Conservation (phyloP, 2,113 vertebrate genomes). For the Cololabis saira region DNA sequence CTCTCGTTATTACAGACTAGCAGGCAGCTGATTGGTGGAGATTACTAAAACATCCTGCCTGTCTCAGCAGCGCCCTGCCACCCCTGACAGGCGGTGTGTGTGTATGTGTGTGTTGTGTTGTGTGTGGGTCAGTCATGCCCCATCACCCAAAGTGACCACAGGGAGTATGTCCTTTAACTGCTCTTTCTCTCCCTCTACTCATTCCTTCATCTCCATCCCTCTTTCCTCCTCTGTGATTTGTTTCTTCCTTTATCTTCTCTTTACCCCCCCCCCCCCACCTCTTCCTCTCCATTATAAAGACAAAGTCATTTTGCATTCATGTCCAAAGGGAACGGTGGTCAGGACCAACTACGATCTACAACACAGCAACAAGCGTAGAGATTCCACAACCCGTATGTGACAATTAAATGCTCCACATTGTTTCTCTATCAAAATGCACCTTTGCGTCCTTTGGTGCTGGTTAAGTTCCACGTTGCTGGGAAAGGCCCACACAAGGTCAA, state of each 20-base stretch:
- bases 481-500: neutral
- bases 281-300: neutral
- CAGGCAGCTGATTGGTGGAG: slow-evolving; percentile 91
- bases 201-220: slow-evolving; percentile 1
- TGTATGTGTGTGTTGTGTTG: slow-evolving; percentile 82
- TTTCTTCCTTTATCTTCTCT: neutral
- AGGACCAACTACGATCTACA: neutral
- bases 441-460: neutral
- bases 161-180: slow-evolving; percentile 64
- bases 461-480: neutral
- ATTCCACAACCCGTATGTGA: neutral
- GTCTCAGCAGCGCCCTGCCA: slow-evolving; percentile 83
- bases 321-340: neutral
- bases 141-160: slow-evolving; percentile 88
- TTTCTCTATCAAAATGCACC: neutral
- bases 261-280: neutral
- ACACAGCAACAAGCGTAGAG: neutral
- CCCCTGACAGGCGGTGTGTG: slow-evolving; percentile 82
- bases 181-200: neutral
- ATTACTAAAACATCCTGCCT: slow-evolving; percentile 86
- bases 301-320: neutral
- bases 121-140: slow-evolving; percentile 87
- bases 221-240: slow-evolving; percentile 3
- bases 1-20: slow-evolving; percentile 86
- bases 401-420: neutral